Conservation (phyloP, 2,113 vertebrate genomes). For the Prietella phreatophila region DNA sequence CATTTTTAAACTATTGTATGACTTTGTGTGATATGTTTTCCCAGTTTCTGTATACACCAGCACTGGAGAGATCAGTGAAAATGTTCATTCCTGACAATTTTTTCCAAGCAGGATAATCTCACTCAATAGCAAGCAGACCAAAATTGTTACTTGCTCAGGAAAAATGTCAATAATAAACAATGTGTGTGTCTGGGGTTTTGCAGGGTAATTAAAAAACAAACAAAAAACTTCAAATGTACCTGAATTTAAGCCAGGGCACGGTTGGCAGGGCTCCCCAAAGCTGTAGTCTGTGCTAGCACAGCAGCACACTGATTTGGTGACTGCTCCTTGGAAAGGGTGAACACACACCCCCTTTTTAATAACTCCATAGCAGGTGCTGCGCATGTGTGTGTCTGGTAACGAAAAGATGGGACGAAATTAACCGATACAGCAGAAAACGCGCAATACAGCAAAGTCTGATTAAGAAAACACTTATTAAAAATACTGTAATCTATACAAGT, state of each 20-base stretch:
- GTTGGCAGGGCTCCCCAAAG: constrained; percentile 75
- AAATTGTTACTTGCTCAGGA: background rate
- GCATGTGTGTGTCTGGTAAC: constrained; percentile 72
- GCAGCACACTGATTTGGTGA: constrained; percentile 79
- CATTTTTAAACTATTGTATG: background rate
- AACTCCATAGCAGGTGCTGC: constrained; percentile 76
- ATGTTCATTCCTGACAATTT: background rate
- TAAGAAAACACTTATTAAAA: background rate
- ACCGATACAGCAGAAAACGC: background rate
- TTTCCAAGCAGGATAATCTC: background rate
- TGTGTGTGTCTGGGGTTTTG: background rate
- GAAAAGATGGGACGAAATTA: constrained; percentile 2
- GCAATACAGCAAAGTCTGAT: background rate
- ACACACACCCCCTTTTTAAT: constrained; percentile 71
- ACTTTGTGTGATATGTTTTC: background rate
- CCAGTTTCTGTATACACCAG: background rate
- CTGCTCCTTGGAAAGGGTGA: constrained; percentile 70
- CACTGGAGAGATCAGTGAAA: background rate
- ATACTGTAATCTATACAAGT: background rate
- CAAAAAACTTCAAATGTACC: constrained; percentile 56
- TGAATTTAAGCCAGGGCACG: constrained; percentile 73
- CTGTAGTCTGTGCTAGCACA: constrained; percentile 74
- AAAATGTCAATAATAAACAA: background rate
- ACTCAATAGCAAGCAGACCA: constrained; percentile 14
- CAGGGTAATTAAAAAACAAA: background rate